Percentiles rank a stretch among this genome's conserved stretches.
Evolutionary conservation across 2,888 invertebrate genomes (phyloP).

Genomic region (Xiphydria camelus): DNA sequence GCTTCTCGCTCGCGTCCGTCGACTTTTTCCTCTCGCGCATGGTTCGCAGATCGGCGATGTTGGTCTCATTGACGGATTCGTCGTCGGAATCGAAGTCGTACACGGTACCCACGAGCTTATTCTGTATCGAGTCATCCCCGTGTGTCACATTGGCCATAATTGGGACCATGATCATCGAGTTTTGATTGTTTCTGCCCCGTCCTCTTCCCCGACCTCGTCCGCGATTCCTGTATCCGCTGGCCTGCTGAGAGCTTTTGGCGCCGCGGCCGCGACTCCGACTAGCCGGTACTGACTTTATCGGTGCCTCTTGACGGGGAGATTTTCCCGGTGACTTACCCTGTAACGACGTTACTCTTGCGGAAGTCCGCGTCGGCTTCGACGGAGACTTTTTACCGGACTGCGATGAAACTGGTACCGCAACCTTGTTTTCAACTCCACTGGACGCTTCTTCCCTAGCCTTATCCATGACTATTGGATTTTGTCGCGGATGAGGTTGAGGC

Average conservation of each 20-base stretch:
- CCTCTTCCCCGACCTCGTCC: conserved; percentile 56
- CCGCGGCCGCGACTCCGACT: conserved; percentile 60
- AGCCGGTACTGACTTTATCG: conserved; percentile 35
- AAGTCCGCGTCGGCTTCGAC: conserved; percentile 64
- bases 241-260: conserved; percentile 47
- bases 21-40: conserved; percentile 80
- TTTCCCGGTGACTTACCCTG: conserved; percentile 71
- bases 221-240: conserved; percentile 40
- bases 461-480: conserved; percentile 10
- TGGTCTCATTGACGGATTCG: conserved; percentile 74
- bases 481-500: conserved; percentile 13
- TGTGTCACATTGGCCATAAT: conserved; percentile 50
- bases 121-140: conserved; percentile 73
- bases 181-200: conserved; percentile 50
- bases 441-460: conserved; percentile 23
- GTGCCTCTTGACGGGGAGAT: conserved; percentile 53
- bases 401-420: conserved; percentile 5
- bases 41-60: conserved; percentile 75
- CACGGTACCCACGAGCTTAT: conserved; percentile 82
- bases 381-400: conserved; percentile 63
- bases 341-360: conserved; percentile 66
- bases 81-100: conserved; percentile 86
- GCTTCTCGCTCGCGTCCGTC: conserved; percentile 66
- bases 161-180: conserved; percentile 26
- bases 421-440: conserved; percentile 24